Evolutionary conservation across 2,888 invertebrate species (phyloP).

Genomic region (Dryococelus australis): DNA sequence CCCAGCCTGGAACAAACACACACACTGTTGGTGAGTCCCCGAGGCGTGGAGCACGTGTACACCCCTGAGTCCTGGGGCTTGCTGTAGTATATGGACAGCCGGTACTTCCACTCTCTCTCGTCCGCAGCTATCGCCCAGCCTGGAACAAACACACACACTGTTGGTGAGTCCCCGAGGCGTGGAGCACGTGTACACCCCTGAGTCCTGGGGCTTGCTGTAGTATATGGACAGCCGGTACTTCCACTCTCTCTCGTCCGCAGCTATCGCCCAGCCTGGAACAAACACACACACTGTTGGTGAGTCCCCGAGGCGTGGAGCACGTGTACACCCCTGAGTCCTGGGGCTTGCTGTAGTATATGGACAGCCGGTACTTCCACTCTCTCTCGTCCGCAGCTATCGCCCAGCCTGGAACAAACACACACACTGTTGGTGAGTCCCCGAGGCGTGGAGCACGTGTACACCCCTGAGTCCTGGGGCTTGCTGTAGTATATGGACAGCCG

Average conservation of each 20-base stretch:
- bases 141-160: conserved; percentile 64
- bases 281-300: conserved; percentile 73
- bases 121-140: conserved; percentile 78
- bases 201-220: conserved; percentile 83
- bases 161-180: conserved; percentile 82
- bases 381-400: conserved; percentile 76
- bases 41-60: conserved; percentile 84
- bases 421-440: conserved; percentile 80
- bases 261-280: conserved; percentile 74
- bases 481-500: conserved; percentile 82
- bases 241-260: conserved; percentile 77
- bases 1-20: conserved; percentile 69
- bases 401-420: conserved; percentile 67
- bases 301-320: conserved; percentile 81
- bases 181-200: conserved; percentile 85
- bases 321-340: conserved; percentile 86
- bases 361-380: conserved; percentile 81
- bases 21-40: conserved; percentile 79
- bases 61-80: conserved; percentile 84
- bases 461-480: conserved; percentile 82
- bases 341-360: conserved; percentile 81
- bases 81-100: conserved; percentile 81
- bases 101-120: conserved; percentile 82
- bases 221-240: conserved; percentile 83
- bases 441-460: conserved; percentile 85